Percentiles rank a stretch among this genome's conserved stretches.
phyloP scores from a whole-genome alignment of 2,113 vertebrate genomes.

The Ammodytes dubius region DNA sequence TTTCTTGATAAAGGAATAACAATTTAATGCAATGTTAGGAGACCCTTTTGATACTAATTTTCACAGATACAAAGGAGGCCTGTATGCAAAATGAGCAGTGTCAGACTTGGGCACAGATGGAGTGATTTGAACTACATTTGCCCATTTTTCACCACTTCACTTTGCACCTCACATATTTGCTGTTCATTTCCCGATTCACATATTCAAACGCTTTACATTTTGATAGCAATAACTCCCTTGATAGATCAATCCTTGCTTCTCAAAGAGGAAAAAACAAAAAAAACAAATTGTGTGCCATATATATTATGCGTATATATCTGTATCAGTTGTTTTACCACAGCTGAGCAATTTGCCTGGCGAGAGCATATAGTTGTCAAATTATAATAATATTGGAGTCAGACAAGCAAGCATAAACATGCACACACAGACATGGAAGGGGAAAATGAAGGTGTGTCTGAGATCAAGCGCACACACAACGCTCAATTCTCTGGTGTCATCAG shows the following conservation, averaged over 20 bases:
- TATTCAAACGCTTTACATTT: slow-evolving; percentile 73
- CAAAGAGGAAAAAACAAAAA: slow-evolving; percentile 14
- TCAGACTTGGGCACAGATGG: slow-evolving; percentile 66
- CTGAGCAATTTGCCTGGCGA: slow-evolving; percentile 67
- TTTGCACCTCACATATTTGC: slow-evolving; percentile 45
- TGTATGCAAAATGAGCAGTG: slow-evolving; percentile 50
- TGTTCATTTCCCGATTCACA: slow-evolving; percentile 58
- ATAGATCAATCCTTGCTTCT: slow-evolving; percentile 46
- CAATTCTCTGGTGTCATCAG: slow-evolving; percentile 79
- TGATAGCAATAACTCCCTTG: slow-evolving; percentile 73
- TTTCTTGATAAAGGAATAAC: slow-evolving; percentile 43
- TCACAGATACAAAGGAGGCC: slow-evolving; percentile 40
- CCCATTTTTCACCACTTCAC: slow-evolving; percentile 27
- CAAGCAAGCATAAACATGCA: slow-evolving; percentile 21
- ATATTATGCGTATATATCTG: slow-evolving; percentile 48
- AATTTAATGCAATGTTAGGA: slow-evolving; percentile 67
- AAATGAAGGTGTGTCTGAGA: slow-evolving; percentile 26
- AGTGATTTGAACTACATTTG: slow-evolving; percentile 63
- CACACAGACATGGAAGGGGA: slow-evolving; percentile 11
- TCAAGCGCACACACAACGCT: slow-evolving; percentile 9
- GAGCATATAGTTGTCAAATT: slow-evolving; percentile 63
- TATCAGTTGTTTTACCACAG: slow-evolving; percentile 75
- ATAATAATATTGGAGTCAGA: slow-evolving; percentile 46
- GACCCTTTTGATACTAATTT: slow-evolving; percentile 53
- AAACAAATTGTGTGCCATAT: slow-evolving; percentile 9